Base-by-base conservation (phyloP, 2,888 invertebrate species). In the Epsilonema sp. region DNA sequence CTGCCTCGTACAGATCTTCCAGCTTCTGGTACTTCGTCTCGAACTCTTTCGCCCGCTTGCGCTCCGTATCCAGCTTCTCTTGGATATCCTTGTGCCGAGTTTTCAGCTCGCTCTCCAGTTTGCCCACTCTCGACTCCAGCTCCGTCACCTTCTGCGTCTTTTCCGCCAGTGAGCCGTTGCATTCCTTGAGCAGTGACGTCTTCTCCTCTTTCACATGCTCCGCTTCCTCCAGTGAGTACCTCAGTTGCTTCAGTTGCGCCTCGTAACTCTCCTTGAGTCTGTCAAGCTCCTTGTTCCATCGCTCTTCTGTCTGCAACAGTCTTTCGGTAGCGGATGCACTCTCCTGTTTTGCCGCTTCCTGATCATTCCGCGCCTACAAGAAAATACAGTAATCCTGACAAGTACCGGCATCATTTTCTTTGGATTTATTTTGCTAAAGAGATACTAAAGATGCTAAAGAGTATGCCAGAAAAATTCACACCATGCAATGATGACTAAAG, bases 221-320 rank as follows among this genome's bases (percentile, higher is more conserved):
- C 8, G 47, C 26, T n/a, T 56, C 56, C 21, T 48, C 8, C 26
- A 26, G 20, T 5, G 5, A 26, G 26, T 26, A 42, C 19, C 16
- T 23, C 2, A 45, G 21, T 20, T n/a, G 23, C 23, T 23, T 44
- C 2, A 47, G 43, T 40, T 46, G 49, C 11, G 8, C 44, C 26
- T 50, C 48, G 45, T 54, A 51, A 2, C 40, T 46, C 26, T 61
- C 58, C 11, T 55, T 49, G 42, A 62, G 56, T 46, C 58, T 58
- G 47, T 63, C 63, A 43, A 63, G 60, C 46, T 63, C 63, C 26
- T 58, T 57, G 26, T 59, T 62, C 63, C 63, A 63, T 13, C 63
- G 54, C 44, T 63, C 62, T 44, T 63, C 63, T 1, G 63, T 63
- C 53, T 63, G 60, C 3, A 63, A 53, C 3, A 62, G 56, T 46